Percentiles rank a stretch among this genome's conserved stretches.
These are phyloP conservation scores for Melanostoma mellinum DNA, from an alignment of 2,888 invertebrate genomes.

Conservation along the genomic window DNA sequence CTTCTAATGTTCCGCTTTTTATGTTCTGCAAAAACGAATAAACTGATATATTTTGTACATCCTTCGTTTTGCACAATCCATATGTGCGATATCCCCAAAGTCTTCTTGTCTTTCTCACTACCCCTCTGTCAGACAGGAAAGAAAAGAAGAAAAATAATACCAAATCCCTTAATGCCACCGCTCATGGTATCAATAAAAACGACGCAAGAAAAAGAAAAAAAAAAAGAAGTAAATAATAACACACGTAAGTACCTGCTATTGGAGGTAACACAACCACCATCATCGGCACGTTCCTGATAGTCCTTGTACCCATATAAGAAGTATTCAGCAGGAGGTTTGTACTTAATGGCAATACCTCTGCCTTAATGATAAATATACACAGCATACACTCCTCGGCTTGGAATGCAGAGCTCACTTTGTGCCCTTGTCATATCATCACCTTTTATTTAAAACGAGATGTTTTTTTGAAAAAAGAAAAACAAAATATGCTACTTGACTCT, in stretches of 20 bases:
- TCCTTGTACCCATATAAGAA: slow-evolving; percentile 9
- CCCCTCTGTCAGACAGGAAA: too few relatives aligned
- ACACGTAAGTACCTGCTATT: slow-evolving; percentile 38
- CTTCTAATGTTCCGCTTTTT: slow-evolving; percentile 37
- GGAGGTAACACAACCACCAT: slow-evolving; percentile 14
- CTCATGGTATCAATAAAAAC: slow-evolving; percentile 63
- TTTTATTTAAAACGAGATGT: not conserved
- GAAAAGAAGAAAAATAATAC: slow-evolving; percentile 35
- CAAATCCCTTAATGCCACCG: slow-evolving; percentile 46
- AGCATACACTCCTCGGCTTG: not conserved
- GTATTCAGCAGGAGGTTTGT: slow-evolving; percentile 23
- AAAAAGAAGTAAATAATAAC: slow-evolving; percentile 43
- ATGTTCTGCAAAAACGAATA: slow-evolving; percentile 13
- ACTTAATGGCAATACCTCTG: slow-evolving; percentile 61
- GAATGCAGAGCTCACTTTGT: not conserved
- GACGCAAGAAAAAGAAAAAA: slow-evolving; percentile 29
- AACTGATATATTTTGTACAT: not conserved
- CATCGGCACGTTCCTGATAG: slow-evolving; percentile 35
- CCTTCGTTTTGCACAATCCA: too few relatives aligned
- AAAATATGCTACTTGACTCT: slow-evolving; percentile 20
- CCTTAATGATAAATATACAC: slow-evolving; percentile 52
- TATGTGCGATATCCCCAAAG: too few relatives aligned
- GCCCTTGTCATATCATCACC: slow-evolving; percentile 14
- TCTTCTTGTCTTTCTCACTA: too few relatives aligned
- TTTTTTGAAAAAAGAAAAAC: not conserved